Evolutionary conservation across 2,797 vertebrate genomes (phyloP), one percentile per base, ranked within the genome.

Genomic region (Melanotaenia maccullochi): DNA sequence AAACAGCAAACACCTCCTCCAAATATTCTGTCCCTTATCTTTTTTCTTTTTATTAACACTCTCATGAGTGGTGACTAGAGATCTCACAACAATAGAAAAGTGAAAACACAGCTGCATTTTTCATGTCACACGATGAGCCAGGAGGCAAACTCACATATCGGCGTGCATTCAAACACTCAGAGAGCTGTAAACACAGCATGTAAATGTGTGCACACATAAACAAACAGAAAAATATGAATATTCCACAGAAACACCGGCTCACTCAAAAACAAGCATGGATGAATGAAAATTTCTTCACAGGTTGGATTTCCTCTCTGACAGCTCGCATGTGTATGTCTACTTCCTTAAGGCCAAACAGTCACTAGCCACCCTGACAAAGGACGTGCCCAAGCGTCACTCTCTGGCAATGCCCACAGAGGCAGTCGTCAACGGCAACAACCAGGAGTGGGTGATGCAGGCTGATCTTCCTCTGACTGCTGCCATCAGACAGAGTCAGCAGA

Each of bases 401-500:
- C 89, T 99, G 81, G 98, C 97, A 84, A 99, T 99, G 97, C 97
- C 98, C 0, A 95, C 97, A 0, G 98, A 99, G 88, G 93, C 97
- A 0, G 96, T 99, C 84, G 94, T 99, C 84, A 99, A 99, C 0
- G 98, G 98, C 78, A 99, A 95, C 94, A 99, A 95, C 90, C 97
- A 99, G 93, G 98, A 99, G 92, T 99, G 98, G 98, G 98, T 98
- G 93, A 96, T 98, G 94, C 97, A 99, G 86, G 96, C 97, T 0
- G 98, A 99, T 93, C 96, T 99, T 75, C 98, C 98, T 0, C 95
- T 99, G 87, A 99, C 98, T 0, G 98, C 98, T 0, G 98, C 98
- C 81, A 99, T 99, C 93, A 95, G 98, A 65, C 97, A 99, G 94
- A 99, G 97, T 92, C 97, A 99, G 92, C 98, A 99, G 94, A 98